phyloP scores from a whole-genome alignment of 2,888 invertebrate species.

The Amorpha juglandis region DNA sequence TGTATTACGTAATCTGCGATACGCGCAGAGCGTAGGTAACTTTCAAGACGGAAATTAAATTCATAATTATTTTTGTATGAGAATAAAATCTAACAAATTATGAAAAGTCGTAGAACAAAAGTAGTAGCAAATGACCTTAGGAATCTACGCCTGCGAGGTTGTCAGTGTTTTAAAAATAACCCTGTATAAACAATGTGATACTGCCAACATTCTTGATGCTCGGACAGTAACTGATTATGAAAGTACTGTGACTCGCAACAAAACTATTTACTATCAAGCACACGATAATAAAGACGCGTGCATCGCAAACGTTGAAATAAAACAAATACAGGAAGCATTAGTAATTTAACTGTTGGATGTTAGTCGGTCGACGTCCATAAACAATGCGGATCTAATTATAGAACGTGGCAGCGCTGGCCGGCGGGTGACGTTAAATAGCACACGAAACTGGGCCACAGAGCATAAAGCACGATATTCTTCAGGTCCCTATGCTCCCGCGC shows the following conservation, averaged over 20 bases:
- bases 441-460: conserved; percentile 73
- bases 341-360: conserved; percentile 53
- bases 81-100: too few relatives aligned
- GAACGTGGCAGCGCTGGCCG: conserved; percentile 65
- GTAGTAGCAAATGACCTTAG: too few relatives aligned
- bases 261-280: conserved; percentile 24
- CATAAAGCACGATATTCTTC: conserved; percentile 8
- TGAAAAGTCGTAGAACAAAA: too few relatives aligned
- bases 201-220: neutral
- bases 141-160: too few relatives aligned
- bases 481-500: conserved; percentile 62
- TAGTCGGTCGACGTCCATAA: conserved; percentile 69
- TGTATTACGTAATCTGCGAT: too few relatives aligned
- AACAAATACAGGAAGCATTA: conserved; percentile 63
- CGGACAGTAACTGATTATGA: neutral
- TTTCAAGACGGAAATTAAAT: too few relatives aligned
- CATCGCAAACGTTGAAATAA: conserved; percentile 34
- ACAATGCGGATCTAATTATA: conserved; percentile 79
- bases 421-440: conserved; percentile 67
- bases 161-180: too few relatives aligned
- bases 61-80: too few relatives aligned
- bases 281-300: conserved; percentile 33
- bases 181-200: neutral
- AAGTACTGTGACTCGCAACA: neutral
- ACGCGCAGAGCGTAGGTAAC: too few relatives aligned